These are phyloP conservation scores for Ispidina picta DNA, from an alignment of 2,797 vertebrate genomes.

Conservation along the genomic window DNA sequence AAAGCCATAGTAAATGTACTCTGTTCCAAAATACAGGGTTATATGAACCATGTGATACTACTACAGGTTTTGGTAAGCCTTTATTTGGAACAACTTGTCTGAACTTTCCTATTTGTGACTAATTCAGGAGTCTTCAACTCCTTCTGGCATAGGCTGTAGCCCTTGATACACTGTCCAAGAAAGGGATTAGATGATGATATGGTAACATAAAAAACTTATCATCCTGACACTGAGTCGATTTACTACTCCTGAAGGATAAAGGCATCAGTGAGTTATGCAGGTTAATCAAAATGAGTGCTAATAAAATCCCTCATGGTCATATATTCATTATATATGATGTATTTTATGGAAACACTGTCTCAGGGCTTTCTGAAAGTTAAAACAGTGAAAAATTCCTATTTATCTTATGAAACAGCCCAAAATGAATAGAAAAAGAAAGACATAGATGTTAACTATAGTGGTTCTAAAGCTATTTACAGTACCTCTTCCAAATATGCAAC, in stretches of 20 bases:
- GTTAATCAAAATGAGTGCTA: slow-evolving; percentile 47
- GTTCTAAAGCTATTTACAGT: not conserved
- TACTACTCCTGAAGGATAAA: slow-evolving; percentile 19
- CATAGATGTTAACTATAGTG: not conserved
- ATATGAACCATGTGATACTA: not conserved
- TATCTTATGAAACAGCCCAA: not conserved
- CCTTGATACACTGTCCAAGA: not conserved
- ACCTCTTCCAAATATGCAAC: not conserved
- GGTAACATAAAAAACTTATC: not conserved
- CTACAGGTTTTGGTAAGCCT: not conserved
- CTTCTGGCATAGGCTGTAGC: not conserved
- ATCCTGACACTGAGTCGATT: slow-evolving; percentile 13
- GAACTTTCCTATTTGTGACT: not conserved
- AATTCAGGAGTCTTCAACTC: not conserved
- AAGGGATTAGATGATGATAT: not conserved
- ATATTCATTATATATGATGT: not conserved
- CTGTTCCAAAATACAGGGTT: not conserved
- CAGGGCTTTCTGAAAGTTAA: slow-evolving; percentile 2
- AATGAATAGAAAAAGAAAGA: not conserved
- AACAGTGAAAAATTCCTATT: not conserved
- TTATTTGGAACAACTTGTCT: not conserved
- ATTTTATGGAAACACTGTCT: not conserved
- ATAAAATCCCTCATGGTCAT: slow-evolving; percentile 31
- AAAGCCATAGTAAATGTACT: not conserved
- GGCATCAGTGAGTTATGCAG: not conserved